Base-by-base conservation (phyloP, 2,113 vertebrate species). In the Amblyornis subalaris region DNA sequence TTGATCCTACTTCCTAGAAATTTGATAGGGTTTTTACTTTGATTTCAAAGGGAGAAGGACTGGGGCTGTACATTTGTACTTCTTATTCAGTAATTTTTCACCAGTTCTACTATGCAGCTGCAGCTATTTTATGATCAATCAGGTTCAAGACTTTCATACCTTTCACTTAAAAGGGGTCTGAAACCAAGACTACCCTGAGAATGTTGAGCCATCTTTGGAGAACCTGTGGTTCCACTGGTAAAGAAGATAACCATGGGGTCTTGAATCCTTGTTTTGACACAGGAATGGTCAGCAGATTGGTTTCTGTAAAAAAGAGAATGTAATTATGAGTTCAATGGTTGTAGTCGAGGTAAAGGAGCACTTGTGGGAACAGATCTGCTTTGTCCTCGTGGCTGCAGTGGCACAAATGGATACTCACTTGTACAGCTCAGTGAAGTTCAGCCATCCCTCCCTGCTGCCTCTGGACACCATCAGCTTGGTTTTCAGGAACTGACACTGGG, bases 201-300 rank as follows among this genome's bases (percentile, higher is more conserved):
- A 16, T 94, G 96, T 21, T 95, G 96, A 33, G 94, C 84, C 98
- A 99, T 99, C 94, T 98, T 99, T 54, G 98, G 98, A 51, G 83
- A 78, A 7, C 98, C 98, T 4, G 98, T 98, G 26, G 98, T 98
- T 67, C 98, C 98, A 53, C 98, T 99, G 89, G 98, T 99, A 76
- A 98, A 99, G 97, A 98, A 99, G 86, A 98, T 98, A 38, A 10
- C 70, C 98, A 98, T 96, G 3, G 98, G 85, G 36, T 99, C 98
- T 9, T 92, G 53, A 15, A 97, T 97, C 74, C 95, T 98, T 60
- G 98, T 98, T 94, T 97, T 96, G 64, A 97, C 25, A 29, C 98
- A 98, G n/a, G 86, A 93, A 67, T 99, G 98, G 19, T 98, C 94
- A 64, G 93, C 95, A 71, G 98, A 95, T 19, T 96, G 98, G 11